These are phyloP conservation scores for Cottus gobio DNA, from an alignment of 2,113 vertebrate genomes.

Conservation along the genomic window DNA sequence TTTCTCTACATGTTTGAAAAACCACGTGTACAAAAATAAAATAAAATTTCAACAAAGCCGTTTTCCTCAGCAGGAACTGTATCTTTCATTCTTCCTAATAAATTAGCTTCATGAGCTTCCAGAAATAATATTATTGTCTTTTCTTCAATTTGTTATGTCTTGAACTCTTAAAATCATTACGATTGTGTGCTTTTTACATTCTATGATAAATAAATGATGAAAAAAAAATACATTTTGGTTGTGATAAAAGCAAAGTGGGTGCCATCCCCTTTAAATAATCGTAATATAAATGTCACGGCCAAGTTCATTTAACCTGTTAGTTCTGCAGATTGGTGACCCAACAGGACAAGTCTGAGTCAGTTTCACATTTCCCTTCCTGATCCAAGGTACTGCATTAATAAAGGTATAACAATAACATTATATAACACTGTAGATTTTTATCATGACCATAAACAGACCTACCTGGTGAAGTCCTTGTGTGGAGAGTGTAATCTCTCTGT, in stretches of 20 bases:
- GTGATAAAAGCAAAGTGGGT: not conserved
- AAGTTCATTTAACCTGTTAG: not conserved
- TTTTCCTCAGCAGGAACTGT: not conserved
- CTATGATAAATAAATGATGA: not conserved
- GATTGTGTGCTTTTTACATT: too few species aligned
- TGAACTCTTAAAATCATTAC: too few species aligned
- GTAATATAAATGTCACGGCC: not conserved
- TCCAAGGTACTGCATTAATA: not conserved
- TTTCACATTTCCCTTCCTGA: not conserved
- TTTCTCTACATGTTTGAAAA: too few species aligned
- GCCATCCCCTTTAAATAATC: not conserved
- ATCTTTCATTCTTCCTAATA: not conserved
- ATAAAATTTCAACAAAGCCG: not conserved
- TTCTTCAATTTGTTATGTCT: too few species aligned
- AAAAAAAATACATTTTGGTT: not conserved
- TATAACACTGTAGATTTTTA: not conserved
- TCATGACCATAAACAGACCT: not conserved
- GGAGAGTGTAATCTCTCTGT: conserved; percentile 59
- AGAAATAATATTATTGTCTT: not conserved
- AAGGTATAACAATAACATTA: not conserved
- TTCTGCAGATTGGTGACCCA: not conserved
- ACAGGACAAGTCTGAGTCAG: too few species aligned
- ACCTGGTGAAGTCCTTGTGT: conserved; percentile 52
- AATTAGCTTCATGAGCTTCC: too few species aligned
- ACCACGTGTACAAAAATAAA: too few species aligned